Evolutionary conservation across 2,797 vertebrate species (phyloP).

Genomic region (Hydrophis major): DNA sequence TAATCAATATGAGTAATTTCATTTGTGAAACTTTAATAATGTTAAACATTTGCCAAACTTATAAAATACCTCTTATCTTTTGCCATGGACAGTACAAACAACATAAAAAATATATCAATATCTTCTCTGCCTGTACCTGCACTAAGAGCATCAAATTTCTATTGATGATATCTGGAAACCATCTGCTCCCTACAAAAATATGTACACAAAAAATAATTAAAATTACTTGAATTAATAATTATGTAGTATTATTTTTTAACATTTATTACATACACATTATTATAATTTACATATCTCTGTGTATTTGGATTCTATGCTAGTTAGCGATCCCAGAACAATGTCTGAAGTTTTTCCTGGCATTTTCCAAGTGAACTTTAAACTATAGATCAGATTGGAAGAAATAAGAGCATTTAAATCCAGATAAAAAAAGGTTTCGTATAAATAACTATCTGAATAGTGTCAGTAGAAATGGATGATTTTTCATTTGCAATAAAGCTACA

Average conservation of each 20-base stretch:
- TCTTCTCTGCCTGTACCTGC: background rate
- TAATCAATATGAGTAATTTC: background rate
- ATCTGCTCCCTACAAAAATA: background rate
- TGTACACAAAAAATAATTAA: background rate
- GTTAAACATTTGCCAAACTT: background rate
- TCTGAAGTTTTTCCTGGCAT: conserved; percentile 18
- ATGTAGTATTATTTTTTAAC: background rate
- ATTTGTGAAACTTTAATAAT: background rate
- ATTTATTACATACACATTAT: background rate
- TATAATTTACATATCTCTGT: background rate
- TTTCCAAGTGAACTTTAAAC: conserved; percentile 37
- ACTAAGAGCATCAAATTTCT: background rate
- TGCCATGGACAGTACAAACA: background rate
- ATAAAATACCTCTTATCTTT: background rate
- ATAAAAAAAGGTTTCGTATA: conserved; percentile 36
- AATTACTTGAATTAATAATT: background rate
- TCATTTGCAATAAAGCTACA: background rate
- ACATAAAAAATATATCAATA: background rate
- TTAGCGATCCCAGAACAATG: conserved; percentile 30
- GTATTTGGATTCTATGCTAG: conserved; percentile 4
- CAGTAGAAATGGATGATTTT: conserved; percentile 13
- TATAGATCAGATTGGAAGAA: conserved; percentile 44
- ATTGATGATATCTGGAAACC: background rate
- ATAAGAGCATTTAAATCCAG: conserved; percentile 30
- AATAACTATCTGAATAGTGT: conserved; percentile 15